Percentiles rank a stretch among this genome's conserved stretches.
Evolutionary conservation across 2,888 invertebrate genomes (phyloP).

Genomic region (Synergus laeviventris): DNA sequence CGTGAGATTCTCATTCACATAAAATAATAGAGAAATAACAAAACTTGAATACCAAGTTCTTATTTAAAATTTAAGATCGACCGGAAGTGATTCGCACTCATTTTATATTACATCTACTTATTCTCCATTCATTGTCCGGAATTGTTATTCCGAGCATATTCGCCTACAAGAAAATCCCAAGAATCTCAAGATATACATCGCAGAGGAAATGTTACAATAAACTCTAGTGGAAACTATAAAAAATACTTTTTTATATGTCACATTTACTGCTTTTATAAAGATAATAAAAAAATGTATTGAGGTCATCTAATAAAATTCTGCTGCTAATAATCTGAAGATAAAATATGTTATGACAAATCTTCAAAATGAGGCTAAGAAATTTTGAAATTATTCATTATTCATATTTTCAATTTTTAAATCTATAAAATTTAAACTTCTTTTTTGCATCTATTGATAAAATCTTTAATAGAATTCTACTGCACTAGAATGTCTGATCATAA

Average conservation of each 20-base stretch:
- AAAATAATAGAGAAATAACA: slow-evolving; percentile 4
- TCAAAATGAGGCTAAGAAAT: too few relatives aligned
- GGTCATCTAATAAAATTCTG: too few relatives aligned
- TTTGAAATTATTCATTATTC: too few relatives aligned
- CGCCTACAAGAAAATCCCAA: slow-evolving; percentile 8
- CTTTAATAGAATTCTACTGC: neutral
- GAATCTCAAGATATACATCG: slow-evolving; percentile 9
- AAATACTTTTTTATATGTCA: neutral
- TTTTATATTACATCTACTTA: slow-evolving; percentile 3
- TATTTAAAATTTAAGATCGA: slow-evolving; percentile 7
- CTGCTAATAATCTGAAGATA: too few relatives aligned
- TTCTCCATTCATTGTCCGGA: neutral
- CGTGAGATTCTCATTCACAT: slow-evolving; percentile 47
- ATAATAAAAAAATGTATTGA: too few relatives aligned
- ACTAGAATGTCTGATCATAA: neutral
- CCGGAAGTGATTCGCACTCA: slow-evolving; percentile 4
- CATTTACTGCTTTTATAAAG: too few relatives aligned
- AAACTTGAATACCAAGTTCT: slow-evolving; percentile 9
- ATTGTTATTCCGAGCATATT: slow-evolving; percentile 16
- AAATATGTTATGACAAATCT: too few relatives aligned
- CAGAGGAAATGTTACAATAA: neutral
- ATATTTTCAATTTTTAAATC: too few relatives aligned
- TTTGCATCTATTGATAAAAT: too few relatives aligned
- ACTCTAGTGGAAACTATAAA: neutral
- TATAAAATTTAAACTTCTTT: too few relatives aligned